These are phyloP conservation scores for Apantesis nais DNA, from an alignment of 2,888 invertebrate species.

Conservation along the genomic window DNA sequence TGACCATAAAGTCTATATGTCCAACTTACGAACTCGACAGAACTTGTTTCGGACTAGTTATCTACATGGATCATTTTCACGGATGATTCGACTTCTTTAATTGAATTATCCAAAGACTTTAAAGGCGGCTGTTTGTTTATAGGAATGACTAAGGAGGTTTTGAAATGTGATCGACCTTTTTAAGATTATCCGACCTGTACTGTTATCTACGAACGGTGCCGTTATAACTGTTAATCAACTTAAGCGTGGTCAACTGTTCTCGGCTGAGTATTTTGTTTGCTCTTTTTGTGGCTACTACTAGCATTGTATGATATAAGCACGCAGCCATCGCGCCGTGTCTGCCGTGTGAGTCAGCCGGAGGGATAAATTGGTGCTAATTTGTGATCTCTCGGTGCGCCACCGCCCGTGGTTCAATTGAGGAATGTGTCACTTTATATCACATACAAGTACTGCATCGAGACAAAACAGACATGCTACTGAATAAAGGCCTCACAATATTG, in stretches of 20 bases:
- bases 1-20: no score
- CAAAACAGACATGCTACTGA: slow-evolving; percentile 27
- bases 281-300: slow-evolving; percentile 14
- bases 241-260: slow-evolving; percentile 4
- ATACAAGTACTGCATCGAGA: slow-evolving; percentile 42
- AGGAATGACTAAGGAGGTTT: slow-evolving; percentile 26
- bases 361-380: slow-evolving; percentile 83
- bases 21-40: slow-evolving; percentile 40
- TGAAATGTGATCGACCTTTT: slow-evolving; percentile 29
- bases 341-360: slow-evolving; percentile 75
- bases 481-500: not conserved
- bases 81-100: slow-evolving; percentile 30
- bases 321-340: slow-evolving; percentile 37
- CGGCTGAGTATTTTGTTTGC: slow-evolving; percentile 3
- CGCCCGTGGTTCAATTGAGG: slow-evolving; percentile 83
- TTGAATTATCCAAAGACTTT: slow-evolving; percentile 31
- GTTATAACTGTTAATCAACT: slow-evolving; percentile 20
- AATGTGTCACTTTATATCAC: slow-evolving; percentile 80
- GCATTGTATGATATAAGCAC: slow-evolving; percentile 36
- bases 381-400: slow-evolving; percentile 71
- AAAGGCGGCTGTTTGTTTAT: slow-evolving; percentile 38
- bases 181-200: slow-evolving; percentile 26
- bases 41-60: slow-evolving; percentile 39
- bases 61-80: slow-evolving; percentile 42
- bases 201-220: slow-evolving; percentile 13